Evolutionary conservation across 2,113 vertebrate genomes (phyloP).

Genomic region (Semicossyphus pulcher): DNA sequence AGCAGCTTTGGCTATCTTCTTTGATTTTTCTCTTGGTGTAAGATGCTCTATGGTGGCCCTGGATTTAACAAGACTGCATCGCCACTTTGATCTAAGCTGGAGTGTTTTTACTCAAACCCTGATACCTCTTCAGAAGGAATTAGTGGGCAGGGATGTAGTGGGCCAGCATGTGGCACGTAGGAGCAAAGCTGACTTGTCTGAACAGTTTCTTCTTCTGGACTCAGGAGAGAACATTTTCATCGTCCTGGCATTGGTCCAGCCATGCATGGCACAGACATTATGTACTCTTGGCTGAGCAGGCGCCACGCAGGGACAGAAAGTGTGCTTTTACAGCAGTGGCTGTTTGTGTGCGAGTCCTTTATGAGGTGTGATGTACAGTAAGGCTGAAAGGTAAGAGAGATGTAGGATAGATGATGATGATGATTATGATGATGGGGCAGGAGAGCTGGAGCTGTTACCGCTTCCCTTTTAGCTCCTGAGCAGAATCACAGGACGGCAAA

Average conservation of each 20-base stretch:
- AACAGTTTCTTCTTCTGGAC: slow-evolving; percentile 51
- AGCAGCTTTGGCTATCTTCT: not conserved
- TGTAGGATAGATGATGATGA: slow-evolving; percentile 19
- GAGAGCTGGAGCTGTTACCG: slow-evolving; percentile 20
- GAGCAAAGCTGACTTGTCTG: slow-evolving; percentile 43
- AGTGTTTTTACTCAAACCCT: not conserved
- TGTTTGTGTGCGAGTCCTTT: slow-evolving; percentile 36
- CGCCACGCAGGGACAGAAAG: slow-evolving; percentile 24
- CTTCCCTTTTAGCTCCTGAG: slow-evolving; percentile 11
- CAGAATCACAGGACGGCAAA: slow-evolving; percentile 4
- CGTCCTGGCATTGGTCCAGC: slow-evolving; percentile 60
- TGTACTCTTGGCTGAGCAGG: slow-evolving; percentile 53
- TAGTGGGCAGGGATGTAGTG: slow-evolving; percentile 20
- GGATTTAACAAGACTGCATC: not conserved
- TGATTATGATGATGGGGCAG: slow-evolving; percentile 13
- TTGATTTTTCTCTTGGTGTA: slow-evolving; percentile 6
- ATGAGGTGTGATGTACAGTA: slow-evolving; percentile 25
- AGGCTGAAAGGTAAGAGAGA: slow-evolving; percentile 24
- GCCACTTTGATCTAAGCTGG: not conserved
- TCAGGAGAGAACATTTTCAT: slow-evolving; percentile 67
- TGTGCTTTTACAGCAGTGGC: slow-evolving; percentile 35
- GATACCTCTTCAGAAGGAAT: slow-evolving; percentile 19
- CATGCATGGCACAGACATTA: slow-evolving; percentile 71
- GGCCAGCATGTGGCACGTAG: slow-evolving; percentile 45
- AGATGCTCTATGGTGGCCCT: not conserved